Percentiles rank a stretch among this genome's conserved stretches.
Evolutionary conservation across 2,888 invertebrate species (phyloP).

Genomic region (Apamea anceps): DNA sequence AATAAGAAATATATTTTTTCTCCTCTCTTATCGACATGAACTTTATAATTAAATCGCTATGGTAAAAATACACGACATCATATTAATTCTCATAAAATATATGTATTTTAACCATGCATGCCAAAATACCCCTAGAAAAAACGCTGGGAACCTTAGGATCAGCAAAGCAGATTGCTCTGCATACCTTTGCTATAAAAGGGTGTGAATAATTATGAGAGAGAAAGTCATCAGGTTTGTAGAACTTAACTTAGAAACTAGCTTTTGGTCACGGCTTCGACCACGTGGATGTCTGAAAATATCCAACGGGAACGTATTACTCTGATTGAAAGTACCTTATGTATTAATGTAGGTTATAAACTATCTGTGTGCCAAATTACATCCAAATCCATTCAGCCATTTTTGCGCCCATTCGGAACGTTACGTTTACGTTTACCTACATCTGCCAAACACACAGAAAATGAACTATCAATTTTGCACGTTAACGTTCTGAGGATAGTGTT

Average conservation of each 20-base stretch:
- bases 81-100: neutral
- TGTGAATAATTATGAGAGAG: conserved; percentile 5
- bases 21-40: neutral
- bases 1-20: neutral
- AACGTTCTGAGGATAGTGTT: too few relatives aligned
- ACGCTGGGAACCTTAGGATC: neutral
- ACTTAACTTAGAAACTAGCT: neutral
- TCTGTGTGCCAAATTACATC: too few relatives aligned
- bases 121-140: neutral
- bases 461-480: neutral
- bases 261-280: too few relatives aligned
- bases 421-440: too few relatives aligned
- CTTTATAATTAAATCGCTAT: neutral
- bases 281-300: too few relatives aligned
- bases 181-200: neutral
- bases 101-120: neutral
- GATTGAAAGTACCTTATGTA: too few relatives aligned
- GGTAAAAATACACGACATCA: neutral
- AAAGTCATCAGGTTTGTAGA: neutral
- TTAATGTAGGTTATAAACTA: too few relatives aligned
- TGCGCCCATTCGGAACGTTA: too few relatives aligned
- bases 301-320: too few relatives aligned
- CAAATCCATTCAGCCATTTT: too few relatives aligned
- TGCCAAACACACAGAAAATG: neutral
- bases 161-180: neutral